Conservation (phyloP, 2,888 invertebrate species). For the Torymus tubicola region DNA sequence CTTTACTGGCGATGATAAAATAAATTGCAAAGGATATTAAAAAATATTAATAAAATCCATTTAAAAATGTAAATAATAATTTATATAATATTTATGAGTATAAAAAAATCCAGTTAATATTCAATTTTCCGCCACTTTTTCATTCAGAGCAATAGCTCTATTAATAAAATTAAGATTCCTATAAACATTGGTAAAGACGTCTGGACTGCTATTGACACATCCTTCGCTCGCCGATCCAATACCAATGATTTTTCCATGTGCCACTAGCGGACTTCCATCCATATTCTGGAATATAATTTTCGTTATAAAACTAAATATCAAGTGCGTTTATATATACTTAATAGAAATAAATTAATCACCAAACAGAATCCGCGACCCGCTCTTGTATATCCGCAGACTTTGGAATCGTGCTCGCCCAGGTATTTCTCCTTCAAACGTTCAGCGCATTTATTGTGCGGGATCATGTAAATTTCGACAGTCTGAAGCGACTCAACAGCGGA, state of each 20-base stretch:
- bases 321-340: not conserved
- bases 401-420: conserved; percentile 47
- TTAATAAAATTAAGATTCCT: conserved; percentile 38
- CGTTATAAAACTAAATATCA: not conserved
- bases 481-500: conserved; percentile 34
- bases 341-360: conserved; percentile 28
- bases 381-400: conserved; percentile 47
- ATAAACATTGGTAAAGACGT: conserved; percentile 50
- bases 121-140: too few species aligned
- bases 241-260: conserved; percentile 33
- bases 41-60: not conserved
- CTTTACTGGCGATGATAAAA: too few species aligned
- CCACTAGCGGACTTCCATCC: conserved; percentile 48
- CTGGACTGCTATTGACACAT: conserved; percentile 42
- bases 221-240: conserved; percentile 45
- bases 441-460: conserved; percentile 37
- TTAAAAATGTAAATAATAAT: too few species aligned
- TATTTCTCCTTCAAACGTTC: conserved; percentile 39
- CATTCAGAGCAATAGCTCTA: conserved; percentile 12
- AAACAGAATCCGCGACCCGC: conserved; percentile 49
- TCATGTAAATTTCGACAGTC: conserved; percentile 31
- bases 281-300: conserved; percentile 35
- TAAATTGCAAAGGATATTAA: not conserved
- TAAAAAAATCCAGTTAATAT: too few species aligned
- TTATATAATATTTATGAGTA: too few species aligned